Base-by-base conservation (phyloP, 2,888 invertebrate genomes). In the Coleophora deauratella region DNA sequence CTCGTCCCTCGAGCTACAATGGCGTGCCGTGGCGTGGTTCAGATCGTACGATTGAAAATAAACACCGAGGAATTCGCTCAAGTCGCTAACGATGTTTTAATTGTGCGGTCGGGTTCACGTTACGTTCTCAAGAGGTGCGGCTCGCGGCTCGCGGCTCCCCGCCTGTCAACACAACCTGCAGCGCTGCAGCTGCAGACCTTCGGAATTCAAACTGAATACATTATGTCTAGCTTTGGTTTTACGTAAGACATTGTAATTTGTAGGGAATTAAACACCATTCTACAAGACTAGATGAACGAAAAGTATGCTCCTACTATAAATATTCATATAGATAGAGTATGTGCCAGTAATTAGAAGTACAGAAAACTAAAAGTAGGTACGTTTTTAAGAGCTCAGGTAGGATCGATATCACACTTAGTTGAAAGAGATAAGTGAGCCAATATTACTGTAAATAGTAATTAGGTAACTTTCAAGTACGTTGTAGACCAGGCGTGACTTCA, bases 21-120 rank as follows among this genome's bases (percentile, higher is more conserved):
- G 21, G 21, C 31, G 31, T n/a, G 57, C 59, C 51, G 54, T 47
- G 50, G 46, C 48, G 46, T 49, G 41, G 39, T 50, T 49, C 47
- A 41, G 21, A 21, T 21, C 41, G 46, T 46, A 51, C 54, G 53
- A 61, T 64, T 62, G 53, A 57, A 59, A 60, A 57, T 62, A 59
- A 57, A 56, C 58, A 44, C 57, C 52, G 51, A 47, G 54, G 62
- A 57, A 55, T 60, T 59, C 55, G 56, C 55, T 59, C 57, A 56
- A 56, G 55, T 58, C 58, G 49, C 57, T 67, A 65, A 67, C 60
- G 57, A 60, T 56, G 49, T 52, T 62, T 57, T 60, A 59, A 69
- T 66, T 64, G 59, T 48, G 42, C 43, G 46, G 51, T 52, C 47
- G 47, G 51, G 49, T 55, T 60, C 57, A 44, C 50, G 49, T 55